phyloP scores from a whole-genome alignment of 53 echinoderm and acorn worm species.

The Holothuria scabra region DNA sequence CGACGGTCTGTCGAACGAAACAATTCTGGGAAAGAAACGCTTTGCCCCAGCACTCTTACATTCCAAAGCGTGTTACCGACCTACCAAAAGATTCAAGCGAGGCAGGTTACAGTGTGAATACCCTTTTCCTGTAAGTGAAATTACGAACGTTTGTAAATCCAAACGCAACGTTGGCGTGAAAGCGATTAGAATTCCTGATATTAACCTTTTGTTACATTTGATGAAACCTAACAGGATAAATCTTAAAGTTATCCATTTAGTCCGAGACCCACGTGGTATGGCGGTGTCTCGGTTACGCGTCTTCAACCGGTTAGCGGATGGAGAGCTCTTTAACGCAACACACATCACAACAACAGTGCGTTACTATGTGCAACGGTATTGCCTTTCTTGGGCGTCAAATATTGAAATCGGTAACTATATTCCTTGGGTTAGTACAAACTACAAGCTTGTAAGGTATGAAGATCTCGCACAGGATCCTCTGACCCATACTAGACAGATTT shows the following conservation, averaged over 20 bases:
- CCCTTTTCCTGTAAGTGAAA: slow-evolving; percentile 29
- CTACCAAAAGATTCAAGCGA: neutral
- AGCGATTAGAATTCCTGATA: slow-evolving; percentile 73
- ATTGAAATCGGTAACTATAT: slow-evolving; percentile 67
- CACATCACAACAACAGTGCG: slow-evolving; percentile 56
- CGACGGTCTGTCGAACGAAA: slow-evolving; percentile 46
- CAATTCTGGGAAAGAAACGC: slow-evolving; percentile 34
- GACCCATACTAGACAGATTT: slow-evolving; percentile 29
- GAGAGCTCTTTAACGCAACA: slow-evolving; percentile 50
- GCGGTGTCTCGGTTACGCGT: slow-evolving; percentile 72
- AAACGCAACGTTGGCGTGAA: slow-evolving; percentile 70
- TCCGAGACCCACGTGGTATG: slow-evolving; percentile 92
- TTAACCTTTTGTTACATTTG: slow-evolving; percentile 66
- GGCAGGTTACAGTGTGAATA: slow-evolving; percentile 46
- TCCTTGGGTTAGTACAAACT: slow-evolving; percentile 54
- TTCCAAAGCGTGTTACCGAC: slow-evolving; percentile 44
- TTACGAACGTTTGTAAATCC: slow-evolving; percentile 53
- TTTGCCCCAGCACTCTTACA: slow-evolving; percentile 57
- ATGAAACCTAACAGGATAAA: slow-evolving; percentile 58
- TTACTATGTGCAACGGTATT: slow-evolving; percentile 62
- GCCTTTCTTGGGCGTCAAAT: slow-evolving; percentile 67
- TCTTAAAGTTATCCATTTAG: slow-evolving; percentile 83
- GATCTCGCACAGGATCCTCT: slow-evolving; percentile 62
- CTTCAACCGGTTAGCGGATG: slow-evolving; percentile 1
- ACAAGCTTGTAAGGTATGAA: slow-evolving; percentile 65